Percentiles rank a stretch among this genome's conserved stretches.
phyloP scores from a whole-genome alignment of 2,113 vertebrate genomes.

The Danio rerio region GRCz12tu NC_133184.1:7508501-7509000 shows the following conservation, averaged over 20 bases:
- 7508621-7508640: not conserved
- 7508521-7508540: too few species aligned
- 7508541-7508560: too few species aligned
- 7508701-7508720: conserved; percentile 99
- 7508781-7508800: not conserved
- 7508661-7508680: conserved; percentile 99
- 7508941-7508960: too few species aligned
- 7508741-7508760: conserved; percentile 85
- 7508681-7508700: conserved; percentile 93
- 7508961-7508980: too few species aligned
- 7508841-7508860: not conserved
- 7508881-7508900: not conserved
- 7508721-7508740: conserved; percentile 94
- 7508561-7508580: too few species aligned
- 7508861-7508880: not conserved
- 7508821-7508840: not conserved
- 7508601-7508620: too few species aligned
- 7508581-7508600: too few species aligned
- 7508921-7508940: too few species aligned
- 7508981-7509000: too few species aligned
- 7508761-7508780: not conserved
- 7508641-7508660: conserved; percentile 62
- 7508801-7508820: not conserved
- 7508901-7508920: not conserved
- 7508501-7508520: too few species aligned